phyloP scores from a whole-genome alignment of 2,797 vertebrate genomes.

The Phalanger gymnotis region DNA sequence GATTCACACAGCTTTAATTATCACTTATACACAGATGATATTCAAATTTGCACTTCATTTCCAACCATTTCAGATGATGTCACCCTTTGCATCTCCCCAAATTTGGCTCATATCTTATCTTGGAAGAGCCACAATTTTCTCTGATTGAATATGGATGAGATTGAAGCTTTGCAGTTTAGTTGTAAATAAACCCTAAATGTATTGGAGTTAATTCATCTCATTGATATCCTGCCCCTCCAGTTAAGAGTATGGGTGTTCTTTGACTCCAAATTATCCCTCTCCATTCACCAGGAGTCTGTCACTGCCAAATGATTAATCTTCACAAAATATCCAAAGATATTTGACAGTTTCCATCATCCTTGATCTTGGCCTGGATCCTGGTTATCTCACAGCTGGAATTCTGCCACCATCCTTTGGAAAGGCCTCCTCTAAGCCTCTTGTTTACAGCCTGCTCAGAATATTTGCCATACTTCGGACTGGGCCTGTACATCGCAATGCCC shows the following conservation, averaged over 20 bases:
- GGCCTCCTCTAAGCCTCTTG: slow-evolving; percentile 39
- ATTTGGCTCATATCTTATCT: slow-evolving; percentile 73
- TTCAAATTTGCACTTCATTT: slow-evolving; percentile 80
- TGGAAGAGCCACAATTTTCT: slow-evolving; percentile 74
- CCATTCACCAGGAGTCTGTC: slow-evolving; percentile 41
- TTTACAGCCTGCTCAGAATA: slow-evolving; percentile 38
- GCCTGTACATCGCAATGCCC: slow-evolving; percentile 13
- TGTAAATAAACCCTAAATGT: slow-evolving; percentile 76
- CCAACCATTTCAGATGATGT: slow-evolving; percentile 79
- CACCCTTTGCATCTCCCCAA: slow-evolving; percentile 73
- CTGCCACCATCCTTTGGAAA: slow-evolving; percentile 57
- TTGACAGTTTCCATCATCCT: slow-evolving; percentile 52
- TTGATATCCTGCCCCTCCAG: slow-evolving; percentile 46
- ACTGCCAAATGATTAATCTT: slow-evolving; percentile 57
- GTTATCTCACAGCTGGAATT: slow-evolving; percentile 58
- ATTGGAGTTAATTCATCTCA: slow-evolving; percentile 64
- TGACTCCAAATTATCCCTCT: slow-evolving; percentile 54
- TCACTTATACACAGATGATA: slow-evolving; percentile 79
- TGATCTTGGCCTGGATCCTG: slow-evolving; percentile 54
- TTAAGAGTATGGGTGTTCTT: slow-evolving; percentile 30
- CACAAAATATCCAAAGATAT: slow-evolving; percentile 59
- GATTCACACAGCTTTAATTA: slow-evolving; percentile 76
- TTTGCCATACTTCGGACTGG: slow-evolving; percentile 50
- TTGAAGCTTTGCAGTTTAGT: slow-evolving; percentile 60
- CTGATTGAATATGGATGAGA: slow-evolving; percentile 79